Conservation (phyloP, 2,888 invertebrate species). For the Chloromyia formosa region DNA sequence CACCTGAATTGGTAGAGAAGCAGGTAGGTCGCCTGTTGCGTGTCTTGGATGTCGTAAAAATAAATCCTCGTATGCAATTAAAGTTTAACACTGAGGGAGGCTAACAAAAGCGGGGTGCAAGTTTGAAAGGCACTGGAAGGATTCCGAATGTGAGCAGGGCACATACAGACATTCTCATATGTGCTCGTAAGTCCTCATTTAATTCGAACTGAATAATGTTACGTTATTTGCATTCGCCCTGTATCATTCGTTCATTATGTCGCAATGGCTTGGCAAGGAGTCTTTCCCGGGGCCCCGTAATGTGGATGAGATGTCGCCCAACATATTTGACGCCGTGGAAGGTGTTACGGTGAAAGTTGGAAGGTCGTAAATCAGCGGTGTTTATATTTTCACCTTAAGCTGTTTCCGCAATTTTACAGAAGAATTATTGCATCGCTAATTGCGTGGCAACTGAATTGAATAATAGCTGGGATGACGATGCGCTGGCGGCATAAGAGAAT, state of each 20-base stretch:
- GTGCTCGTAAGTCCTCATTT: constrained; percentile 32
- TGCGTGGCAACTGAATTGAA: constrained; percentile 37
- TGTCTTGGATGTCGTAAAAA: constrained; percentile 48
- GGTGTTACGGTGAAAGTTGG: constrained; percentile 11
- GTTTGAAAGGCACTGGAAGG: background rate
- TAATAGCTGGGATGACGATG: constrained; percentile 24
- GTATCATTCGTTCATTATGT: constrained; percentile 43
- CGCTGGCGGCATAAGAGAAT: constrained; percentile 20
- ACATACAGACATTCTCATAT: constrained; percentile 3
- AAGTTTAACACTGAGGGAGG: constrained; percentile 45
- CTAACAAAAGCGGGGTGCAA: background rate
- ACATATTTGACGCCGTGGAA: background rate
- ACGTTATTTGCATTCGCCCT: constrained; percentile 41
- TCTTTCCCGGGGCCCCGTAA: background rate
- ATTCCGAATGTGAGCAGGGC: background rate
- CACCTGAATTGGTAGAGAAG: constrained; percentile 15
- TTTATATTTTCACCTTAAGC: constrained; percentile 41
- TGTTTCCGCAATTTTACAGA: constrained; percentile 34
- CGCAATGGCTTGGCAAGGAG: background rate
- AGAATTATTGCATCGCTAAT: constrained; percentile 42
- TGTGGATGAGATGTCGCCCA: constrained; percentile 7
- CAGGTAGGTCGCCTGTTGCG: constrained; percentile 46
- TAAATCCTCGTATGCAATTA: constrained; percentile 49
- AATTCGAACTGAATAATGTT: constrained; percentile 18
- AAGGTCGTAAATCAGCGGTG: constrained; percentile 37